Base-by-base conservation (phyloP, 2,797 vertebrate species). In the Benthosema pterotum region DNA sequence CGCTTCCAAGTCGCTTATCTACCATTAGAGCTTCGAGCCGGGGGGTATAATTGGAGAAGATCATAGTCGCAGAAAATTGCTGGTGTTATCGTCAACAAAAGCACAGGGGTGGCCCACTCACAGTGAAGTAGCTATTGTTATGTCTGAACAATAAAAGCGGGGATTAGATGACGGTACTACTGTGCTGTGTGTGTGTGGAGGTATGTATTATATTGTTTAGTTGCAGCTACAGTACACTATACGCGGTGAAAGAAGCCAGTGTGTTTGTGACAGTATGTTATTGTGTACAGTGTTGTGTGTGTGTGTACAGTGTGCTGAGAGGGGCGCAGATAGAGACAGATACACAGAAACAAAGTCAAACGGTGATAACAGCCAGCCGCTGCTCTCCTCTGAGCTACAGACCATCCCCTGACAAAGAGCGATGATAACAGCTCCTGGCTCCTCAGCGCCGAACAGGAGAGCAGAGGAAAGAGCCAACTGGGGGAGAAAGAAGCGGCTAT, bases 1-100 rank as follows among this genome's bases (percentile, higher is more conserved):
- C 73, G 46, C 69, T 75, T 82, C 74, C 75, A 83, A 81, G 84
- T 87, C 82, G 83, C 78, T 83, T 84, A 83, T 86, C 77, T 74
- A 78, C 79, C 64, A 88, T 88, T 83, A 86, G 80, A 22, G 73
- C 60, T 59, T 74, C 82, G 48, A 63, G 80, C 86, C 77, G 49
- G 82, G 77, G 80, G 80, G 77, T 65, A 15, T 86, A 85, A 88
- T 86, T 82, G 82, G 52, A 80, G 77, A 60, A 16, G 70, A 62
- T 75, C 69, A 71, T 48, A 78, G 65, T 72, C 57, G 70, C 77
- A 77, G 81, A 83, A 84, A 88, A 84, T 78, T 84, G 80, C 78
- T 79, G 49, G 55, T 14, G 66, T 78, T 75, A 79, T 79, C 79
- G 74, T 66, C 73, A 74, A 83, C 76, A 84, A 69, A 77, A 67